These are phyloP conservation scores for Caenorhabditis macrosperma DNA, from an alignment of 2,888 invertebrate genomes.

Conservation along the genomic window DNA sequence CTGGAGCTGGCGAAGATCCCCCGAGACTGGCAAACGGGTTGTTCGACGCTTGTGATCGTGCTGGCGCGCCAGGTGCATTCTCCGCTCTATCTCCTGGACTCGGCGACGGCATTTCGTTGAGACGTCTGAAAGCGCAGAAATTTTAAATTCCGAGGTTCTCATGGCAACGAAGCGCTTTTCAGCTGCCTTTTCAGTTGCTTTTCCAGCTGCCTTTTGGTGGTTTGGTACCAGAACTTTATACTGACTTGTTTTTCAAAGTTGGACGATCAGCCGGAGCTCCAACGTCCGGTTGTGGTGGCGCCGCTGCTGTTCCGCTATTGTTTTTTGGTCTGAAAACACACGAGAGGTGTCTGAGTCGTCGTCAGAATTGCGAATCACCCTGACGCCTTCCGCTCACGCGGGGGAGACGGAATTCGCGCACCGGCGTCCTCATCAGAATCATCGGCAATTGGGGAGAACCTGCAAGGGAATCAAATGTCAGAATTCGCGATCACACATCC, in stretches of 20 bases:
- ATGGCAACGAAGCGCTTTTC: neutral
- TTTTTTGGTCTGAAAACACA: slow-evolving; percentile 27
- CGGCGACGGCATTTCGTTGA: slow-evolving; percentile 45
- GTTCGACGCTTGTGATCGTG: slow-evolving; percentile 26
- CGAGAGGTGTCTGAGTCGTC: neutral
- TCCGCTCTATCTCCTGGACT: slow-evolving; percentile 4
- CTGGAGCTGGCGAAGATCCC: slow-evolving; percentile 14
- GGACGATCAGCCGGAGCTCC: slow-evolving; percentile 12
- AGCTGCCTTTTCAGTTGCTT: neutral
- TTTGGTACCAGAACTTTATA: too few species aligned
- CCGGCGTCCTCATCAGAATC: slow-evolving; percentile 57
- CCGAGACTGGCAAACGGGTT: slow-evolving; percentile 56
- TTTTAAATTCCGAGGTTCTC: neutral
- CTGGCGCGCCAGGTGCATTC: slow-evolving; percentile 32
- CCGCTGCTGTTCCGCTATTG: neutral
- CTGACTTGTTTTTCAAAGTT: slow-evolving; percentile 40
- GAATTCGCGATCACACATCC: slow-evolving; percentile 10
- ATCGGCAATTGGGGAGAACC: slow-evolving; percentile 66
- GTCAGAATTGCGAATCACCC: slow-evolving; percentile 33
- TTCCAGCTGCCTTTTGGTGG: too few species aligned
- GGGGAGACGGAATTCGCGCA: slow-evolving; percentile 58
- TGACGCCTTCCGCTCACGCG: slow-evolving; percentile 37
- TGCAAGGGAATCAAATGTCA: slow-evolving; percentile 40
- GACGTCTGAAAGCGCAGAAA: slow-evolving; percentile 48
- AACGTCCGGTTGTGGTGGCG: neutral